These are phyloP conservation scores for Elgaria multicarinata DNA, from an alignment of 2,113 vertebrate species.

Conservation along the genomic window DNA sequence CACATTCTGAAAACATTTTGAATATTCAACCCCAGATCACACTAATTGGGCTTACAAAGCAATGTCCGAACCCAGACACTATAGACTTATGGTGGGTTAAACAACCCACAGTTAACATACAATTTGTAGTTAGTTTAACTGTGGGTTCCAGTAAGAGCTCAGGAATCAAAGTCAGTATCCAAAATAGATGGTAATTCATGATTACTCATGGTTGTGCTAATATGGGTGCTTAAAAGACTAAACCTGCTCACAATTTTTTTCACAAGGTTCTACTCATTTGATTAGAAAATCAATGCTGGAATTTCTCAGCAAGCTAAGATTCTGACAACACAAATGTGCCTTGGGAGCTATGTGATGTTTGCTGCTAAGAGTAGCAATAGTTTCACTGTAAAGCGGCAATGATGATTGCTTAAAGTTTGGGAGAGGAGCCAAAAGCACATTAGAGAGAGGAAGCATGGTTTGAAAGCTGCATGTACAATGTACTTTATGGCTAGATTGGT, in stretches of 20 bases:
- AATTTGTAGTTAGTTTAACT: too few relatives aligned
- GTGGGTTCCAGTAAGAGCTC: too few relatives aligned
- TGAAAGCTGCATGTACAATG: not conserved
- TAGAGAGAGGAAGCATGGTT: not conserved
- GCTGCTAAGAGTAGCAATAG: not conserved
- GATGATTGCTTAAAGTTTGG: not conserved
- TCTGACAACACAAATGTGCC: not conserved
- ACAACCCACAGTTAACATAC: too few relatives aligned
- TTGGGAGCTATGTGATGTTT: not conserved
- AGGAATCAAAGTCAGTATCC: not conserved
- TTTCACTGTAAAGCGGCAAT: not conserved
- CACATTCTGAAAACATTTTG: too few relatives aligned
- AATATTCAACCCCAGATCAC: too few relatives aligned
- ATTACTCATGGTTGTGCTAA: not conserved
- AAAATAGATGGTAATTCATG: not conserved
- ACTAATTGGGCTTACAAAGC: too few relatives aligned
- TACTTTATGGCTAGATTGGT: not conserved
- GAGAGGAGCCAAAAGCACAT: not conserved
- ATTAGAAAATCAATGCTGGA: not conserved
- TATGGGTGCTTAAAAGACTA: not conserved
- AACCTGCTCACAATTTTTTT: not conserved
- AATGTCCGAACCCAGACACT: too few relatives aligned
- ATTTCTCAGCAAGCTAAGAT: not conserved
- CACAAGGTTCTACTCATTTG: not conserved
- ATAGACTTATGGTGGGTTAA: too few relatives aligned